Evolutionary conservation across 2,113 vertebrate species (phyloP), one percentile per base, ranked within the genome.

Genomic region (Vulpes ferrilata): DNA sequence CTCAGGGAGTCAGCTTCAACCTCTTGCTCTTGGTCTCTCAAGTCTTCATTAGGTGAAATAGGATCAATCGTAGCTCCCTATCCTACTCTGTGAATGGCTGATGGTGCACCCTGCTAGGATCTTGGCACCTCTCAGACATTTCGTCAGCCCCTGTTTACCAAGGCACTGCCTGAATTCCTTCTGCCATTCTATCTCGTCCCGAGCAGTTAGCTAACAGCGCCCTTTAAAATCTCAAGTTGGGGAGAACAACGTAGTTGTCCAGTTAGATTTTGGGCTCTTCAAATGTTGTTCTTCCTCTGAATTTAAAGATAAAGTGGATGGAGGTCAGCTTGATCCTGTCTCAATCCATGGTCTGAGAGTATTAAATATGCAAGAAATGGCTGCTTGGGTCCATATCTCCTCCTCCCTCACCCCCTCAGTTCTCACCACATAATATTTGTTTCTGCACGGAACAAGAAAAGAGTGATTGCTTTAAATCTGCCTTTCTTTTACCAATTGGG

Each of bases 401-500:
- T 89, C 60, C 69, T 11, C 60, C 11, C n/a, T 7, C 23, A 23
- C 65, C 4, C 4, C 5, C 67, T 69, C 67, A 16, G 3, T 91
- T 96, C 96, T 89, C 4, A 84, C 60, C 86, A 78, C 43, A 35
- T 80, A 83, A 92, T 93, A 73, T 80, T 93, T 96, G 76, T 81
- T 88, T 97, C 48, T 84, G 82, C 82, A 98, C 19, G 83, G 67
- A 84, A 80, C 38, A 96, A 55, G 55, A 95, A 96, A 96, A 38
- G 90, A 87, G 78, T 64, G 92, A 67, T 71, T 98, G 88, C 89
- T 98, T 98, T 95, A 94, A 96, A 67, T 96, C 90, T 97, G 93
- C 96, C 98, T 99, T 98, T 94, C 17, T 95, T 97, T 95, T 71
- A 86, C 20, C 38, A 93, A 35, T 53, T 81, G 79, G 74, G 86